Evolutionary conservation across 2,113 vertebrate species (phyloP), one percentile per base, ranked within the genome.

Genomic region (Ginglymostoma cirratum): DNA sequence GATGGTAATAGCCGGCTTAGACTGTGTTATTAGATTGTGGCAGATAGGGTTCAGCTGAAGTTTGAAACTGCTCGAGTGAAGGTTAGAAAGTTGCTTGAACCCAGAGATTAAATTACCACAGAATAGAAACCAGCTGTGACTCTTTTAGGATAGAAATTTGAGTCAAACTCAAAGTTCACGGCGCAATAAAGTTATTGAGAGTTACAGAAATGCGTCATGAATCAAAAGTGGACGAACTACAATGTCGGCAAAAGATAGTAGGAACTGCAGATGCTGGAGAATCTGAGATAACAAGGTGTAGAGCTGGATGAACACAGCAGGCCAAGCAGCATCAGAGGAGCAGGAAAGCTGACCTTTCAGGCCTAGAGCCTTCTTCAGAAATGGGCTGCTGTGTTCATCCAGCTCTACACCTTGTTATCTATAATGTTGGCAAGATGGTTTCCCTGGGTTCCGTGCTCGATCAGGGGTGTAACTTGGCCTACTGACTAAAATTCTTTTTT

Each of bases 1-100:
- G 94, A 52, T 45, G 94, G 52, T 95, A 95, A 95, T 95, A 95
- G 69, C 94, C 34, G 69, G 67, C 69, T 95, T 72, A 67, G 38
- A 76, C 67, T 76, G 14, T 76, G 42, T 76, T 48, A 72, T 95
- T 45, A 72, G 94, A 76, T 76, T 95, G 69, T 52, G 45, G 69
- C 69, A 70, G 21, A 48, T 76, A 95, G 94, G 12, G 7, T 95
- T 76, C 42, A 76, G 94, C 15, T 95, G 69, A 95, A 95, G 67
- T 30, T 72, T 52, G 48, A 52, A 95, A 95, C 42, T 48, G 69
- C 24, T 72, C 2, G 42, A 72, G 10, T 52, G 42, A 76, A 95
- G 45, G 69, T 34, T 72, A 52, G 30, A n/a, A 95, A 45, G 94
- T 70, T 45, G 5, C 52, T 24, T 76, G 69, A 72, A 95, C 45